Evolutionary conservation across 2,888 invertebrate genomes (phyloP).

Genomic region (Tenthredo distinguenda): DNA sequence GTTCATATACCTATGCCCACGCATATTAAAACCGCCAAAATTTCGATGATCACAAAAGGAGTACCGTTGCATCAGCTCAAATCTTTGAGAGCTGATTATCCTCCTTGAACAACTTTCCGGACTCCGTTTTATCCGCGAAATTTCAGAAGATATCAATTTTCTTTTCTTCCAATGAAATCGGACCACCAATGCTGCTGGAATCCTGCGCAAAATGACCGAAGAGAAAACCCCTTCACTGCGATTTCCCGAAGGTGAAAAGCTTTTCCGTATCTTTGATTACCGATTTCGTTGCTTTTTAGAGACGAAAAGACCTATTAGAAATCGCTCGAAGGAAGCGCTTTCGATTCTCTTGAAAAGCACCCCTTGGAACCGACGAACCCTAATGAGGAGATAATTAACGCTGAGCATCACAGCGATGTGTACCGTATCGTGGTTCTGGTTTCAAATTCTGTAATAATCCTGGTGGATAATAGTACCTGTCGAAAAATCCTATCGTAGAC

Average conservation of each 20-base stretch:
- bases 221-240: no score
- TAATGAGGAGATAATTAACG: not conserved
- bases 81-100: not conserved
- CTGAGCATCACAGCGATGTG: not conserved
- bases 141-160: no score
- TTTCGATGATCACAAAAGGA: not conserved
- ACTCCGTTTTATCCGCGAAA: no score
- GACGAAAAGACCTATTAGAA: no score
- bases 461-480: not conserved
- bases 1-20: not conserved
- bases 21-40: not conserved
- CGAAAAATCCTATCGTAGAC: slow-evolving; percentile 4
- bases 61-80: not conserved
- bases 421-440: not conserved
- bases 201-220: no score
- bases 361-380: not conserved
- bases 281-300: no score
- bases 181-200: not conserved
- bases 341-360: no score
- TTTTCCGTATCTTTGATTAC: no score
- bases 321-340: no score
- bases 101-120: not conserved
- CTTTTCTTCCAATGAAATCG: not conserved
- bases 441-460: not conserved
- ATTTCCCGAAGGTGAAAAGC: no score